These are phyloP conservation scores for Conus canariensis DNA, from an alignment of 2,888 invertebrate species.

Conservation along the genomic window DNA sequence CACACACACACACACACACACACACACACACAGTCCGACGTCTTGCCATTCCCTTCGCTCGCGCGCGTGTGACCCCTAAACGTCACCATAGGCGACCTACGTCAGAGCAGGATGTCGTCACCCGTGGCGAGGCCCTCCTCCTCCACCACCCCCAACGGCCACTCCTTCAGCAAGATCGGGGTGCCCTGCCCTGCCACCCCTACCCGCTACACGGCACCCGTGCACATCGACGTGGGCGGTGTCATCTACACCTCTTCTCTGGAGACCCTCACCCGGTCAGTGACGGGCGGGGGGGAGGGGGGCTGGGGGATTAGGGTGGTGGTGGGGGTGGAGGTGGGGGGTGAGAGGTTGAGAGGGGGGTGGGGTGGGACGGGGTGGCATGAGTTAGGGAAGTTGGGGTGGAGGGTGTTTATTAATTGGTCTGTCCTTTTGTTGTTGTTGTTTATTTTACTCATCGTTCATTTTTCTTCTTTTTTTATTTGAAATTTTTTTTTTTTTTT, in stretches of 20 bases:
- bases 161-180: constrained; percentile 87
- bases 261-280: constrained; percentile 95
- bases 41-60: background rate
- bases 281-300: constrained; percentile 53
- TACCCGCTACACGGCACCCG: constrained; percentile 95
- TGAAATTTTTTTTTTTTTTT: too few relatives aligned
- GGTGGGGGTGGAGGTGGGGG: too few relatives aligned
- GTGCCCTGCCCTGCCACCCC: constrained; percentile 96
- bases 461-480: too few relatives aligned
- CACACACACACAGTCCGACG: background rate
- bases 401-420: background rate
- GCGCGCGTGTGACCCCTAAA: background rate
- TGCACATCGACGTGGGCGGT: constrained; percentile 98
- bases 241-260: constrained; percentile 97
- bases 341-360: background rate
- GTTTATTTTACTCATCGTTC: background rate
- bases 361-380: background rate
- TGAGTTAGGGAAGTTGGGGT: background rate
- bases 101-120: constrained; percentile 41
- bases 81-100: constrained; percentile 35
- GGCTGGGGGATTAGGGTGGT: too few relatives aligned
- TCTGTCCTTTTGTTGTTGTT: background rate
- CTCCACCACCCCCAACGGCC: constrained; percentile 80
- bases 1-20: background rate
- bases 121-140: constrained; percentile 60